Evolutionary conservation across 2,113 vertebrate species (phyloP).

Genomic region (Trogon melanurus): DNA sequence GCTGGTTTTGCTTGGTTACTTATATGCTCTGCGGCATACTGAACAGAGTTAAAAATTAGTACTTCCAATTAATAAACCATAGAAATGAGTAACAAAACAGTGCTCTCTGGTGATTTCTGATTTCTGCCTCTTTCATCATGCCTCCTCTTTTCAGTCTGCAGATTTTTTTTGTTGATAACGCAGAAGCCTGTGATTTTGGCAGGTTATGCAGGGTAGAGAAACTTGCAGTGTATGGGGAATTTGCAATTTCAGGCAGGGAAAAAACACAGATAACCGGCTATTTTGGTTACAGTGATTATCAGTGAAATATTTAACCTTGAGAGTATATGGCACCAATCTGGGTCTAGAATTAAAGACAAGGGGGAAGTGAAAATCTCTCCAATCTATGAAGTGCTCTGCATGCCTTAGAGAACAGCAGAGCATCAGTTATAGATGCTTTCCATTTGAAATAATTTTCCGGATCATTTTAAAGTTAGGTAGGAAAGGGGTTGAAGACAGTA

Average conservation of each 20-base stretch:
- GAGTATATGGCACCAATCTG: neutral
- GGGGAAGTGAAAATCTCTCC: neutral
- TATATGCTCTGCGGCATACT: neutral
- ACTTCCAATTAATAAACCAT: neutral
- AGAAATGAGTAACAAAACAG: neutral
- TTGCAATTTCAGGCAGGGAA: neutral
- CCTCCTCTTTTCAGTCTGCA: slow-evolving; percentile 27
- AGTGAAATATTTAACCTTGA: slow-evolving; percentile 51
- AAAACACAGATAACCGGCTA: neutral
- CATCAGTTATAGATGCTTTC: neutral
- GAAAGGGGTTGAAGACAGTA: neutral
- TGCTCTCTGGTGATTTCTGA: neutral
- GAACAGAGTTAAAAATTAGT: neutral
- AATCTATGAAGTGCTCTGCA: neutral
- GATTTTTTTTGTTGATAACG: slow-evolving; percentile 32
- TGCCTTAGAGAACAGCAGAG: neutral
- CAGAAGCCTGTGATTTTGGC: slow-evolving; percentile 45
- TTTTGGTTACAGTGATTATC: slow-evolving; percentile 18
- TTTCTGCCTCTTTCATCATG: neutral
- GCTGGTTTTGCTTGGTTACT: neutral
- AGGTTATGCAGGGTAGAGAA: neutral
- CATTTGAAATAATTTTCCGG: neutral
- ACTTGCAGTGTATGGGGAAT: slow-evolving; percentile 23
- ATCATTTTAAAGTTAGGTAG: neutral
- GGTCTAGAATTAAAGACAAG: neutral